Evolutionary conservation across 2,888 invertebrate genomes (phyloP), one percentile per base, ranked within the genome.

Genomic region (Drosophila sordidula): DNA sequence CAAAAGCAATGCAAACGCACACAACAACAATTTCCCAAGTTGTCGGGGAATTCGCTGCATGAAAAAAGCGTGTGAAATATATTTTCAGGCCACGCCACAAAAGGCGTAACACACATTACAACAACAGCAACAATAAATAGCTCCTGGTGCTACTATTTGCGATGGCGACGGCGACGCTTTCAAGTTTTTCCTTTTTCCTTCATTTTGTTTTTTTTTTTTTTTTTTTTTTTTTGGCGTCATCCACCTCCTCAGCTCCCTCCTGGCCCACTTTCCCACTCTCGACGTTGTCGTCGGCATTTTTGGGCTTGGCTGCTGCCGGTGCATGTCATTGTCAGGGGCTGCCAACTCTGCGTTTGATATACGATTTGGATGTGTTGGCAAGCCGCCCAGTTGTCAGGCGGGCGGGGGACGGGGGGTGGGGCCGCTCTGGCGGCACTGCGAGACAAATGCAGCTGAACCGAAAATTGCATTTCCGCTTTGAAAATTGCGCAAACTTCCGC

Each of bases 291-390:
- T 56, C 74, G 65, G 64, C 66, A 72, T 69, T 70, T 78, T 70
- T 58, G 73, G 72, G 67, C 68, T 76, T 67, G 76, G 74, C 75
- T 66, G 73, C 70, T 64, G 74, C 72, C 74, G 83, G 69, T 78
- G 78, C 82, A 80, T 85, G 85, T 86, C 85, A 82, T 84, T 86
- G 84, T 86, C 85, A 87, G 82, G 69, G 72, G 68, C 80, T 86
- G 85, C 85, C 85, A 86, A 80, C 77, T 78, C 84, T 86, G 85
- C 87, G 79, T 82, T 86, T 86, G 86, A 86, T 86, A 86, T 86
- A 85, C 84, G 84, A 86, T 83, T 83, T 86, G 84, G 78, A 86
- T 81, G 81, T 86, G 84, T 81, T 85, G 84, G 84, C 84, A 85
- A 78, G 71, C 75, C 80, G 83, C 86, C 84, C 84, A 86, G 74